A percentile compares a stretch with the other conserved stretches of the same genome.
These are phyloP conservation scores for Bathynomus jamesi DNA, from an alignment of 1,140 invertebrate genomes.

Conservation along the genomic window DNA sequence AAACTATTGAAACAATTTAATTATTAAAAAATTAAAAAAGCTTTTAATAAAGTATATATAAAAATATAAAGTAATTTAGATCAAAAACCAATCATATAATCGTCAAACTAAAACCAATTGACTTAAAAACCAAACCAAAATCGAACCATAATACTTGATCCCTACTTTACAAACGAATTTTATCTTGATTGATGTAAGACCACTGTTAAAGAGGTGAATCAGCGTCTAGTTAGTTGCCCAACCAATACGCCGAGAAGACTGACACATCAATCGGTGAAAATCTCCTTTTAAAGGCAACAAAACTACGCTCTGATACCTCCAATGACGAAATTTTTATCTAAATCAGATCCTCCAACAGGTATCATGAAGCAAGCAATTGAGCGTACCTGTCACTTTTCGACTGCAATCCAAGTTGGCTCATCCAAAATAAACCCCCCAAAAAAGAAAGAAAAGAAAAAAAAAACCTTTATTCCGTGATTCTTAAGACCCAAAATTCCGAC, in stretches of 20 bases:
- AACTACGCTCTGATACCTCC: background rate
- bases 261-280: background rate
- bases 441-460: background rate
- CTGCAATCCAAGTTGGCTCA: background rate
- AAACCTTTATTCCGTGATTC: background rate
- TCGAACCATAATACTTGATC: background rate
- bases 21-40: background rate
- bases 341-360: background rate
- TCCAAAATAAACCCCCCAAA: background rate
- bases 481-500: background rate
- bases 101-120: background rate
- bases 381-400: background rate
- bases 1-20: background rate
- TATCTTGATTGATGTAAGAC: background rate
- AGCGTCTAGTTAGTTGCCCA: background rate
- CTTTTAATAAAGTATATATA: background rate
- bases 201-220: background rate
- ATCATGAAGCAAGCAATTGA: background rate
- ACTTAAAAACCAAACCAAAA: background rate
- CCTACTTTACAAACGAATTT: background rate
- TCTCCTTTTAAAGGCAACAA: background rate
- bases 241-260: background rate
- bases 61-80: background rate
- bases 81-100: background rate
- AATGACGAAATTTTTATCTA: background rate